Conservation (phyloP, 2,888 invertebrate genomes). For the Hipparchia semele region DNA sequence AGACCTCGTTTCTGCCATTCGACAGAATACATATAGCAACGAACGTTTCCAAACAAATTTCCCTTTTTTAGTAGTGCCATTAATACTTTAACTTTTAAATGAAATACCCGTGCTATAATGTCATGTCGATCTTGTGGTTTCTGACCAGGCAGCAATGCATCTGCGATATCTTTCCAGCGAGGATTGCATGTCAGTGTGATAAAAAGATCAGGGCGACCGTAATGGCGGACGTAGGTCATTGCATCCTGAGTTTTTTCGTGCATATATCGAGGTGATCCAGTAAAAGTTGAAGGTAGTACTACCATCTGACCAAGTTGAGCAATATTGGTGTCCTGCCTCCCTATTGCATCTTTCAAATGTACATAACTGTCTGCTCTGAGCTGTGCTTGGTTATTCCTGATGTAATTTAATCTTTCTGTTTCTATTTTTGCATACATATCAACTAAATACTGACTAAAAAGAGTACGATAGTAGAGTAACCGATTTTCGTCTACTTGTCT, state of each 20-base stretch:
- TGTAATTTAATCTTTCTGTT: conserved; percentile 19
- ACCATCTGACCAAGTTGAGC: conserved; percentile 12
- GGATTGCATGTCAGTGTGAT: conserved; percentile 29
- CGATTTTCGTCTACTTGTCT: neutral
- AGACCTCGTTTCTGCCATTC: conserved; percentile 23
- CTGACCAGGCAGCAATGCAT: conserved; percentile 14
- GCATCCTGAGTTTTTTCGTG: conserved; percentile 27
- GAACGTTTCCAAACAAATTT: conserved; percentile 25
- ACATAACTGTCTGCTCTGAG: conserved; percentile 13
- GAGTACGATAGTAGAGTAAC: neutral
- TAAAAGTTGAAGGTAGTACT: conserved; percentile 31
- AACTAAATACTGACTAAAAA: neutral
- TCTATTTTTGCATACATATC: conserved; percentile 13
- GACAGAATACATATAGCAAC: conserved; percentile 23
- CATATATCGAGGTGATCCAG: conserved; percentile 26
- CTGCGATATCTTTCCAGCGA: too few species aligned
- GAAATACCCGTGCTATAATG: conserved; percentile 26
- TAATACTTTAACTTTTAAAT: conserved; percentile 7
- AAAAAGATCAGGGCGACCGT: conserved; percentile 25
- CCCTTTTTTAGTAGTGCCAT: conserved; percentile 8
- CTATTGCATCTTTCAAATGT: conserved; percentile 20
- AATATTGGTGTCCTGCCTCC: neutral
- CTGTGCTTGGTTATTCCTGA: conserved; percentile 13
- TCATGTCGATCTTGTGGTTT: conserved; percentile 28
- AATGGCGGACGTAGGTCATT: conserved; percentile 26